Evolutionary conservation across 92 coral and sea anemone species (phyloP).

Genomic region (Porites evermanni): DNA sequence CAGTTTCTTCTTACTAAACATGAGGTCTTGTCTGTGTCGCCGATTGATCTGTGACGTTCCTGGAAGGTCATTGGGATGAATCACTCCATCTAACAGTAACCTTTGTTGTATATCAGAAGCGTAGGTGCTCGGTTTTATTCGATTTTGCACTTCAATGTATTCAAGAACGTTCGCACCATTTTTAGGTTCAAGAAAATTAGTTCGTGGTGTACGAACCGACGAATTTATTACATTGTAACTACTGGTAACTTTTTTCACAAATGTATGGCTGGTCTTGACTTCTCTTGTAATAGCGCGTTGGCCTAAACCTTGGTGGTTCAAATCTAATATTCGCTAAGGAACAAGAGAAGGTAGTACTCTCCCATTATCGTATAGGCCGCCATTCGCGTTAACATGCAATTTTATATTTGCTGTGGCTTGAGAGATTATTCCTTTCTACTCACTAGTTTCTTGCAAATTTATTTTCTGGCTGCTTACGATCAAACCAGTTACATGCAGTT

Average conservation of each 20-base stretch:
- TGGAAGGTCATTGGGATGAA: conserved; percentile 44
- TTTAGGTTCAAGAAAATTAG: conserved; percentile 36
- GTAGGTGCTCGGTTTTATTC: conserved; percentile 52
- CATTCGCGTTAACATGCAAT: conserved; percentile 53
- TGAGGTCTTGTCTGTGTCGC: conserved; percentile 37
- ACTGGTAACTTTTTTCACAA: conserved; percentile 41
- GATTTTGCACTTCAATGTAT: conserved; percentile 44
- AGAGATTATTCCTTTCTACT: too few species aligned
- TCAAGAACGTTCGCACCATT: conserved; percentile 40
- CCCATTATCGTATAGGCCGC: conserved; percentile 74
- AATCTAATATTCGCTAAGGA: conserved; percentile 63
- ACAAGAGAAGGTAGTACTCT: conserved; percentile 60
- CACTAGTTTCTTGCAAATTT: too few species aligned
- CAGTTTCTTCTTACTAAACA: conserved; percentile 44
- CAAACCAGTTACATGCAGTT: too few species aligned
- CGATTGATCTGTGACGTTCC: conserved; percentile 42
- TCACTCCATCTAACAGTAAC: conserved; percentile 59
- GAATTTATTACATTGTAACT: conserved; percentile 47
- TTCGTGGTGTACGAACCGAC: conserved; percentile 38
- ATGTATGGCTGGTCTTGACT: conserved; percentile 55
- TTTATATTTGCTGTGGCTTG: conserved; percentile 45
- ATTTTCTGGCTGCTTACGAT: too few species aligned
- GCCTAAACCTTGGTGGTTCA: conserved; percentile 62
- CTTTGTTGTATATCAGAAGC: conserved; percentile 54
- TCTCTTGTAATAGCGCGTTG: conserved; percentile 59